A percentile compares a stretch with the other conserved stretches of the same genome.
phyloP scores from a whole-genome alignment of 2,888 invertebrate species.

The Sisyra terminalis region DNA sequence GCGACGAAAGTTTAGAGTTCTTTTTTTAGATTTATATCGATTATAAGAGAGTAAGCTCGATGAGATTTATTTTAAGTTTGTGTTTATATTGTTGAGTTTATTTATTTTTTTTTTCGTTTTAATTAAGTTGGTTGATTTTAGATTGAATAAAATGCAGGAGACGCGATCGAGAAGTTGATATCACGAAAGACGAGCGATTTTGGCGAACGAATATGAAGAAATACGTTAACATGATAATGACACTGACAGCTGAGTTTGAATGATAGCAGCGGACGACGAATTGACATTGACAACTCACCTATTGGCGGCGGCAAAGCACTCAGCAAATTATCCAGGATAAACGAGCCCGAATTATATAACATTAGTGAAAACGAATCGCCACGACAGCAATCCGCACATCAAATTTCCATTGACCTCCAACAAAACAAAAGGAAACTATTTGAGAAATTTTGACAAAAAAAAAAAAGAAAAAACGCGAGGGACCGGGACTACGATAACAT shows the following conservation, averaged over 20 bases:
- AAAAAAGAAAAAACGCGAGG: conserved; percentile 6
- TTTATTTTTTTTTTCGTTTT: too few species aligned
- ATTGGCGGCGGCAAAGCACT: conserved; percentile 21
- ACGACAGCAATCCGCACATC: conserved; percentile 9
- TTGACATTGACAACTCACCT: conserved; percentile 10
- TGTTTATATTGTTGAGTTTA: too few species aligned
- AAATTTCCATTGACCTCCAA: conserved; percentile 9
- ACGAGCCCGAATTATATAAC: conserved; percentile 23
- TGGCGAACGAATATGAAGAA: neutral
- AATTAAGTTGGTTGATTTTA: too few species aligned
- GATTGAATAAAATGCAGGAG: neutral
- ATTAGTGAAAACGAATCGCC: conserved; percentile 14
- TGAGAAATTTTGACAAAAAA: conserved; percentile 7
- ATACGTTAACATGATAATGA: conserved; percentile 1
- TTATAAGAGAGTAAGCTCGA: too few species aligned
- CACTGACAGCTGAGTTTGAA: neutral
- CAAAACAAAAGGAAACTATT: conserved; percentile 6
- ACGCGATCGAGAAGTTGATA: neutral
- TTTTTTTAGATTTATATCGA: too few species aligned
- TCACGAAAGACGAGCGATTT: neutral
- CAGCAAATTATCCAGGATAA: conserved; percentile 24
- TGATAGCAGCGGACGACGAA: conserved; percentile 4
- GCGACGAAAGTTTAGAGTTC: too few species aligned
- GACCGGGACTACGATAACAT: conserved; percentile 7
- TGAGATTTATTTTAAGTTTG: too few species aligned